Conservation (phyloP, 1,140 invertebrate species). For the Pseudobourletiella spinata region DNA sequence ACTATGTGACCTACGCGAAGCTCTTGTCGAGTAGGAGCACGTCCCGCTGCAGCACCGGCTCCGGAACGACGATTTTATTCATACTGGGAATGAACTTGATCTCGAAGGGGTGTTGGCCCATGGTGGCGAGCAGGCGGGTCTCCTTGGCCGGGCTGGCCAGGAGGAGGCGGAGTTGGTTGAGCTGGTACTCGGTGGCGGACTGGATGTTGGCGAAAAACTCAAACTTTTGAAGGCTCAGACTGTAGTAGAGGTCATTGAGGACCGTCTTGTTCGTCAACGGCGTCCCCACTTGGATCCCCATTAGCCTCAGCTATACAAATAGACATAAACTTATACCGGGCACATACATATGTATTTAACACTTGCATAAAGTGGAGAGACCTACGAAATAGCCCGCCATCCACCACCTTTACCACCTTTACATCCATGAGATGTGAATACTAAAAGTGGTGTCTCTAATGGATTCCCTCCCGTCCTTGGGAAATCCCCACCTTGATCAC, state of each 20-base stretch:
- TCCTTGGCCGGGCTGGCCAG: slow-evolving; percentile 38
- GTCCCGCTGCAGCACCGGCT: slow-evolving; percentile 37
- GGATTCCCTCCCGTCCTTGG: no score
- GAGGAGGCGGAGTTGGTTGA: slow-evolving; percentile 38
- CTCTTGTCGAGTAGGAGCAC: slow-evolving; percentile 14
- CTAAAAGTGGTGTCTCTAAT: no score
- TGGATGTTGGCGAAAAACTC: slow-evolving; percentile 47
- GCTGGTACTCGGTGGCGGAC: slow-evolving; percentile 41
- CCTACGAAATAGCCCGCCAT: no score
- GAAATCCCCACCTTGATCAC: no score
- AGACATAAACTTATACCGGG: no score
- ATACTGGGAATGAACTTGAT: slow-evolving; percentile 41
- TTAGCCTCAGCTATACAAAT: slow-evolving; percentile 42
- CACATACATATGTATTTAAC: no score
- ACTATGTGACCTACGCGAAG: slow-evolving; percentile 23
- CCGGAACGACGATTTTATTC: slow-evolving; percentile 46
- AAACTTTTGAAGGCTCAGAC: slow-evolving; percentile 44
- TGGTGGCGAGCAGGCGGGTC: slow-evolving; percentile 38
- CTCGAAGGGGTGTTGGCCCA: slow-evolving; percentile 33
- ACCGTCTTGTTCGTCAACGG: slow-evolving; percentile 41
- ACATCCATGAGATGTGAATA: no score
- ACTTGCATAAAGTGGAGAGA: no score
- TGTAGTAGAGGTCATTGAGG: slow-evolving; percentile 44
- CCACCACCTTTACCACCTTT: no score
- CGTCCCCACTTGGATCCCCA: slow-evolving; percentile 47